A percentile compares a stretch with the other conserved stretches of the same genome.
These are phyloP conservation scores for Siderastrea siderea DNA, from an alignment of 92 coral and sea anemone genomes.

Conservation along the genomic window DNA sequence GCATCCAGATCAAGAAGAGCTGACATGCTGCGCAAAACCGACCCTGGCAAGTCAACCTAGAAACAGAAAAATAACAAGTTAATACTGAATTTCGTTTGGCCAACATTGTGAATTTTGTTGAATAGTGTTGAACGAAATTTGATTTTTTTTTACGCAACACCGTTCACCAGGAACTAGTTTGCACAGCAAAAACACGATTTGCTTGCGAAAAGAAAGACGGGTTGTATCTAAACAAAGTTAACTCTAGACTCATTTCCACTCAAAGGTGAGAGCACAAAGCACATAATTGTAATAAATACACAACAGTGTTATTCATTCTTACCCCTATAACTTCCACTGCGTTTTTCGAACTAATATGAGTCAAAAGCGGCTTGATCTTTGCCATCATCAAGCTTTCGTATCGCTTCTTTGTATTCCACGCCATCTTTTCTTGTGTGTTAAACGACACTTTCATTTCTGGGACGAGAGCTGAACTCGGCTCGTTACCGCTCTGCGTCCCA, in stretches of 20 bases:
- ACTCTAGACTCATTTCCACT: too few relatives aligned
- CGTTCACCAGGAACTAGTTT: too few relatives aligned
- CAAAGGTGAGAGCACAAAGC: not conserved
- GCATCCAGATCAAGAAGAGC: slow-evolving; percentile 86
- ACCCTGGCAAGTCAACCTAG: slow-evolving; percentile 94
- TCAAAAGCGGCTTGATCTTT: slow-evolving; percentile 82
- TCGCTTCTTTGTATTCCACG: slow-evolving; percentile 84
- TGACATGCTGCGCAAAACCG: slow-evolving; percentile 80
- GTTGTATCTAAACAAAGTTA: too few relatives aligned
- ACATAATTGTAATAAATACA: not conserved
- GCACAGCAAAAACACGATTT: too few relatives aligned
- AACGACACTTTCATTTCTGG: slow-evolving; percentile 89
- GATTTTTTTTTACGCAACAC: too few relatives aligned
- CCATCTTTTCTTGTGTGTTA: slow-evolving; percentile 83
- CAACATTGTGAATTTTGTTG: too few relatives aligned
- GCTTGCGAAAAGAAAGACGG: too few relatives aligned
- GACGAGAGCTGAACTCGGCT: slow-evolving; percentile 39
- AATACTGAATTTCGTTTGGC: not conserved
- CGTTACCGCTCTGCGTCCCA: slow-evolving; percentile 58
- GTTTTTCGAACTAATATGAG: slow-evolving; percentile 75
- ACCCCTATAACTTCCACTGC: slow-evolving; percentile 94
- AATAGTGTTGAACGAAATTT: too few relatives aligned
- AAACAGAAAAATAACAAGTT: not conserved
- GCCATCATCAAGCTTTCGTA: slow-evolving; percentile 93
- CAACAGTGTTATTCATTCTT: slow-evolving; percentile 2